These are phyloP conservation scores for Ophraella communa DNA, from an alignment of 2,888 invertebrate species.

Conservation along the genomic window DNA sequence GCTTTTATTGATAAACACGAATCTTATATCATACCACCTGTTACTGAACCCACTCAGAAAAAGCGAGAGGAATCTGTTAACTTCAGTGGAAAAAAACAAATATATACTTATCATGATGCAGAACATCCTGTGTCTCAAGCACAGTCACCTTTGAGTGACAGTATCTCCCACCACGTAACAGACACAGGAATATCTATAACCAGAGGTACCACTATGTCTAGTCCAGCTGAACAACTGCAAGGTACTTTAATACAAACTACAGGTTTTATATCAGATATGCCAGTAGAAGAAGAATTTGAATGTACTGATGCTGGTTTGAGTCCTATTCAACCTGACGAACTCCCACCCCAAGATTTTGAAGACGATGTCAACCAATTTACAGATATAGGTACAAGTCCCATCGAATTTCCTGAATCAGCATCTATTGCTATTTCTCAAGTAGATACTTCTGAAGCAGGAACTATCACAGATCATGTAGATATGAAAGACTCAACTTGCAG, in stretches of 20 bases:
- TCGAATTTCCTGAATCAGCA: constrained; percentile 59
- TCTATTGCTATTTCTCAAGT: constrained; percentile 58
- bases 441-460: constrained; percentile 63
- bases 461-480: constrained; percentile 62
- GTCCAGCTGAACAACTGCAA: constrained; percentile 56
- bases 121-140: constrained; percentile 35
- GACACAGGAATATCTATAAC: constrained; percentile 66
- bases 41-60: constrained; percentile 50
- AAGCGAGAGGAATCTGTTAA: constrained; percentile 63
- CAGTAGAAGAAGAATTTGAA: constrained; percentile 61
- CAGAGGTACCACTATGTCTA: constrained; percentile 60
- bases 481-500: constrained; percentile 64
- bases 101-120: constrained; percentile 61
- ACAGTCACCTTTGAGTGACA: constrained; percentile 60
- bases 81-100: constrained; percentile 62
- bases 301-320: constrained; percentile 65
- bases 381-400: constrained; percentile 63
- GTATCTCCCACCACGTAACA: constrained; percentile 63
- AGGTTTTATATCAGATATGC: constrained; percentile 60
- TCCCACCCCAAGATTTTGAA: constrained; percentile 53
- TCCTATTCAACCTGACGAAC: constrained; percentile 64
- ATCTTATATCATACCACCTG: constrained; percentile 58
- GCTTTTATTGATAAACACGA: constrained; percentile 47
- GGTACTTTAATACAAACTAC: constrained; percentile 56
- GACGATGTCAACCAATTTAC: constrained; percentile 59